A percentile compares a stretch with the other conserved stretches of the same genome.
phyloP scores from a whole-genome alignment of 2,113 vertebrate species.

The Lophius piscatorius region DNA sequence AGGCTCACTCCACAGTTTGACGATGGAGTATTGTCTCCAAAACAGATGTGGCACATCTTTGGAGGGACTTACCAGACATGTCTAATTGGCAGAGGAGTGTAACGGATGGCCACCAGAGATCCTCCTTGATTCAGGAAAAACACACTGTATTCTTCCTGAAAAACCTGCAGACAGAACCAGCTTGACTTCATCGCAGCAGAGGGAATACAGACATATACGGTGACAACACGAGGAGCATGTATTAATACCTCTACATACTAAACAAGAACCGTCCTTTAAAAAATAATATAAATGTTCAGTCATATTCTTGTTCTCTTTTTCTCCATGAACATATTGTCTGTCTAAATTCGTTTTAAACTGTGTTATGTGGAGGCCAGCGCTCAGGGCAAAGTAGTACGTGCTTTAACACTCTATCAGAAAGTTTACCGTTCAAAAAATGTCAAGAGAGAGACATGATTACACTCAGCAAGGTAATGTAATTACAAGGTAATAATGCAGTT shows the following conservation, averaged over 20 bases:
- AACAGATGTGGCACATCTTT: conserved; percentile 34
- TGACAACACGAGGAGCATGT: conserved; percentile 8
- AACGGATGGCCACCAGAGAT: conserved; percentile 92
- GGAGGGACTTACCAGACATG: conserved; percentile 87
- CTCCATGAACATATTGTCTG: background rate
- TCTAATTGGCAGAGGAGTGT: conserved; percentile 92
- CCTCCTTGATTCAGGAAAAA: conserved; percentile 94
- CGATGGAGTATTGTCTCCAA: conserved; percentile 40
- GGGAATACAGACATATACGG: background rate
- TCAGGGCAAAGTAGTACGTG: background rate
- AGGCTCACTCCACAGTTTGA: conserved; percentile 30
- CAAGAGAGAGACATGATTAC: no score
- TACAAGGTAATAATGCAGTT: no score
- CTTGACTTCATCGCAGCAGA: conserved; percentile 11
- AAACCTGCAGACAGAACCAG: conserved; percentile 80
- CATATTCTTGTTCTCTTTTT: conserved; percentile 8
- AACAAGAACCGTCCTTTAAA: conserved; percentile 16
- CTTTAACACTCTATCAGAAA: no score
- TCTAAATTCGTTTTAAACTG: background rate
- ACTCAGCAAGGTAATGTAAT: no score
- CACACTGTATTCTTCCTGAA: conserved; percentile 94
- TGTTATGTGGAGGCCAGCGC: background rate
- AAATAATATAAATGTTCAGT: conserved; percentile 5
- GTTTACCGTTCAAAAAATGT: no score
- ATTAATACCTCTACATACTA: background rate